Conservation (phyloP, 2,797 vertebrate species). For the Phrynocephalus guinanensis region DNA sequence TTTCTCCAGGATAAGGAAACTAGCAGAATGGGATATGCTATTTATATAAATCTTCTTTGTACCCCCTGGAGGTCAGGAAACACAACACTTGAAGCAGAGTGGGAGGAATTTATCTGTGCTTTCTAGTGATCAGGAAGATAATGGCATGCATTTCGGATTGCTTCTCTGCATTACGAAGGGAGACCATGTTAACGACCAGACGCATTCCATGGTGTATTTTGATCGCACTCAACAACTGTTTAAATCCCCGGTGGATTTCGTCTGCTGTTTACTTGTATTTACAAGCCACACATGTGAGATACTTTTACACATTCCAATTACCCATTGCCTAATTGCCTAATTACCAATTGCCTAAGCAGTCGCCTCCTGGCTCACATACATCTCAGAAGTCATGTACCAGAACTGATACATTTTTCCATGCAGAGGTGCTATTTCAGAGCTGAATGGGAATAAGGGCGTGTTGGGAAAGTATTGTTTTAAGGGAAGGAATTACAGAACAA, state of each 20-base stretch:
- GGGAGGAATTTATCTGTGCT: slow-evolving; percentile 57
- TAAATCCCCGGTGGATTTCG: slow-evolving; percentile 17
- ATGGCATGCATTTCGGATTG: slow-evolving; percentile 41
- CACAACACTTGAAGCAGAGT: slow-evolving; percentile 64
- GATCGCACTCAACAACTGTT: slow-evolving; percentile 34
- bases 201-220: slow-evolving; percentile 4
- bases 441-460: neutral
- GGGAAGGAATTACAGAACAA: neutral
- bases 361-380: neutral
- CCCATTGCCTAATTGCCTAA: slow-evolving; percentile 39
- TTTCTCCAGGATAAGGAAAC: slow-evolving; percentile 67
- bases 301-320: slow-evolving; percentile 41
- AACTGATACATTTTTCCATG: slow-evolving; percentile 1
- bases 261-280: slow-evolving; percentile 38
- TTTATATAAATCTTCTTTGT: slow-evolving; percentile 65
- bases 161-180: slow-evolving; percentile 26
- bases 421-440: neutral
- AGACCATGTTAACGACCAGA: neutral
- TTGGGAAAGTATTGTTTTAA: neutral
- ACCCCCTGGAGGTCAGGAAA: slow-evolving; percentile 60
- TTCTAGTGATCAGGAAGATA: slow-evolving; percentile 47
- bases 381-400: slow-evolving; percentile 18
- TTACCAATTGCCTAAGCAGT: slow-evolving; percentile 35
- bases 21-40: slow-evolving; percentile 64
- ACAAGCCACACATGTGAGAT: slow-evolving; percentile 38